These are phyloP conservation scores for Xylota segnis DNA, from an alignment of 2,888 invertebrate species.

Conservation along the genomic window DNA sequence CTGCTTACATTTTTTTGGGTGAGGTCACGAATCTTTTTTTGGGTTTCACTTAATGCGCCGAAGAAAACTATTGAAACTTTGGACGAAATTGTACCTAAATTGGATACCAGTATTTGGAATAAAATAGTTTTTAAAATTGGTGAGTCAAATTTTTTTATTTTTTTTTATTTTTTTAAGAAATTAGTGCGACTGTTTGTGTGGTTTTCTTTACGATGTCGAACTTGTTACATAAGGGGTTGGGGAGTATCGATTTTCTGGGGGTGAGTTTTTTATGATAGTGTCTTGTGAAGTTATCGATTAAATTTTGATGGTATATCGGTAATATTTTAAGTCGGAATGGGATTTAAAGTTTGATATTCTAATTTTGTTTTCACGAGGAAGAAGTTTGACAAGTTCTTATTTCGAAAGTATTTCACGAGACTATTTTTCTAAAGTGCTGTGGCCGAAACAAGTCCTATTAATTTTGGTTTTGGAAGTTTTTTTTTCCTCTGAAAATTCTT, in stretches of 20 bases:
- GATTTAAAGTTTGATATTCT: slow-evolving; percentile 29
- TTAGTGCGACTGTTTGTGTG: slow-evolving; percentile 25
- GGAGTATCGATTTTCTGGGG: slow-evolving; percentile 69
- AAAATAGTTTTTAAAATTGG: slow-evolving; percentile 42
- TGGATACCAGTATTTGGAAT: slow-evolving; percentile 71
- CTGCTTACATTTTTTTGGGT: slow-evolving; percentile 59
- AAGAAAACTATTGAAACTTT: slow-evolving; percentile 55
- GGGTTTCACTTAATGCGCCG: slow-evolving; percentile 43
- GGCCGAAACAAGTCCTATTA: no score
- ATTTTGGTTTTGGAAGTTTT: no score
- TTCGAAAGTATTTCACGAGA: no score
- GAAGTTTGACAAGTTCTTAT: no score
- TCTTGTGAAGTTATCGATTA: slow-evolving; percentile 53
- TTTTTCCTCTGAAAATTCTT: no score
- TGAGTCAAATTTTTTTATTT: slow-evolving; percentile 36
- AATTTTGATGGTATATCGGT: slow-evolving; percentile 23
- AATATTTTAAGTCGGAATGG: slow-evolving; percentile 7
- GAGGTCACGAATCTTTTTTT: slow-evolving; percentile 73
- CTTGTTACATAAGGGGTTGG: slow-evolving; percentile 73
- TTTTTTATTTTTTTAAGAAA: slow-evolving; percentile 27
- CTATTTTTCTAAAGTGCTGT: no score
- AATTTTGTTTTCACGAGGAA: neutral
- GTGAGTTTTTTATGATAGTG: slow-evolving; percentile 45
- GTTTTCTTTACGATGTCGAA: slow-evolving; percentile 12
- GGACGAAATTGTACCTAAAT: slow-evolving; percentile 27